Evolutionary conservation across 1,140 invertebrate species (phyloP).

Genomic region (Palaemon carinicauda): DNA sequence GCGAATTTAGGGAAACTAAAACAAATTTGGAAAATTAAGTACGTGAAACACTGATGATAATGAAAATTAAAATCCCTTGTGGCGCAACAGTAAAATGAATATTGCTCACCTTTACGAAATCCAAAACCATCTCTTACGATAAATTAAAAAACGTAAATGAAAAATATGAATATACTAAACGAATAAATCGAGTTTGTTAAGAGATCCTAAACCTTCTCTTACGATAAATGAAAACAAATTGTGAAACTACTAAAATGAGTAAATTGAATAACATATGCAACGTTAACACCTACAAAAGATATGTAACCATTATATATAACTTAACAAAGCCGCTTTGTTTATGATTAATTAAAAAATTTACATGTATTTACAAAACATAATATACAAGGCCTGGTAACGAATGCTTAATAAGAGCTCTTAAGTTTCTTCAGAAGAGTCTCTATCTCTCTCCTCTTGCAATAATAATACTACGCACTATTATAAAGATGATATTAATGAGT

Average conservation of each 20-base stretch:
- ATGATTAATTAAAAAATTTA: slow-evolving; percentile 15
- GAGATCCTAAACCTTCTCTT: background rate
- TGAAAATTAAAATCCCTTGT: no score
- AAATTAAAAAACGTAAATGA: no score
- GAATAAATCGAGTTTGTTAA: no score
- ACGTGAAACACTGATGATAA: no score
- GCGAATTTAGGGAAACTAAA: background rate
- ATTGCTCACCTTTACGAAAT: no score
- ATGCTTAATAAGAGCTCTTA: background rate
- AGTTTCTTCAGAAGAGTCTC: background rate
- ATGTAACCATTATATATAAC: background rate
- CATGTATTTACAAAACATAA: slow-evolving; percentile 45
- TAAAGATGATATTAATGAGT: background rate
- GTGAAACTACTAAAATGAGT: background rate
- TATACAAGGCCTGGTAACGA: slow-evolving; percentile 20
- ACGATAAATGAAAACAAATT: background rate
- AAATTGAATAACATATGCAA: background rate
- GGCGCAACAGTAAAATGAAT: no score
- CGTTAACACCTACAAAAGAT: slow-evolving; percentile 14
- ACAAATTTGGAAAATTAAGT: no score
- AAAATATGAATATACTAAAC: no score
- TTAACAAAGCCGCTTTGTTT: slow-evolving; percentile 10
- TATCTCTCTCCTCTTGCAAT: no score
- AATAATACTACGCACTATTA: background rate
- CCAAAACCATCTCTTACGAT: background rate